Percentiles rank a stretch among this genome's conserved stretches.
phyloP scores from a whole-genome alignment of 2,888 invertebrate genomes.

The Torymus aiolomorphi region DNA sequence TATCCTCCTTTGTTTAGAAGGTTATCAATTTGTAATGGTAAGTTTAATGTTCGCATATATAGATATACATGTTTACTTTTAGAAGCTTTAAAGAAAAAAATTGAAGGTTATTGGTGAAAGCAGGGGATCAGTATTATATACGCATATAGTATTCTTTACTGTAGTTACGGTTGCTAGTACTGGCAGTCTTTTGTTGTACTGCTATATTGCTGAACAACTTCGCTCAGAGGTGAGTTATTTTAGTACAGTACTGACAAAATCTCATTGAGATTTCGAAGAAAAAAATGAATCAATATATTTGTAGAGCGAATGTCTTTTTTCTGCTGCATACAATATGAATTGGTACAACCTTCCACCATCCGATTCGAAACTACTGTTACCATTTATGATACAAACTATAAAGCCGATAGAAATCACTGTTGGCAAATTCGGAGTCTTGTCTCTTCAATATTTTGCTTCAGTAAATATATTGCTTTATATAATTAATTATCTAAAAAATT shows the following conservation, averaged over 20 bases:
- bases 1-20: constrained; percentile 44
- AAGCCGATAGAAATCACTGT: constrained; percentile 64
- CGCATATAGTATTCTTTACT: no score
- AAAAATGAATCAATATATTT: constrained; percentile 14
- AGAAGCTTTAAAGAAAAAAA: no score
- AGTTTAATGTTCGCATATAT: neutral
- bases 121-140: no score
- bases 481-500: no score
- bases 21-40: constrained; percentile 43
- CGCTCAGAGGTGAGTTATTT: constrained; percentile 5
- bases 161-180: no score
- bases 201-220: constrained; percentile 13
- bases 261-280: neutral
- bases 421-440: constrained; percentile 65
- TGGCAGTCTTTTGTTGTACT: constrained; percentile 1
- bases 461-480: constrained; percentile 53
- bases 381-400: constrained; percentile 59
- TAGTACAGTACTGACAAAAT: no score
- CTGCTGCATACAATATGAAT: constrained; percentile 58
- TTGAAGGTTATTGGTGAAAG: no score
- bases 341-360: constrained; percentile 61
- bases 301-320: constrained; percentile 60
- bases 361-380: constrained; percentile 58
- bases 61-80: no score
- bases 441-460: constrained; percentile 61